A percentile compares a stretch with the other conserved stretches of the same genome.
Evolutionary conservation across 2,888 invertebrate species (phyloP).

Genomic region (Ochropleura plecta): DNA sequence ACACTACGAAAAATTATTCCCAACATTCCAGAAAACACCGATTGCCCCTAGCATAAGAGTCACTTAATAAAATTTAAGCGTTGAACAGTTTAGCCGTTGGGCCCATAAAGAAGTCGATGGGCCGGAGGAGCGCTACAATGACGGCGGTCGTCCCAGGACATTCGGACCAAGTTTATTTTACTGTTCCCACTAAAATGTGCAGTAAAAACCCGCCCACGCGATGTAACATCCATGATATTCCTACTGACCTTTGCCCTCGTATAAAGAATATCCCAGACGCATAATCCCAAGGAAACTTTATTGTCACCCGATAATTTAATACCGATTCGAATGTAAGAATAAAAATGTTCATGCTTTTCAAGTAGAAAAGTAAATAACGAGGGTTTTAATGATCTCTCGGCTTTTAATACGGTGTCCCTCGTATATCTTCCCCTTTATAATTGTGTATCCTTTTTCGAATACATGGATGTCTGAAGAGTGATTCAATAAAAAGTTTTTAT

Average conservation of each 20-base stretch:
- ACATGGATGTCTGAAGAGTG: conserved; percentile 50
- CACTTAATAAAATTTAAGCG: conserved; percentile 79
- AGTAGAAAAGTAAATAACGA: conserved; percentile 62
- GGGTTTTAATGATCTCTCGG: conserved; percentile 58
- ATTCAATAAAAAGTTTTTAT: conserved; percentile 64
- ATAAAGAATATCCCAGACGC: conserved; percentile 75
- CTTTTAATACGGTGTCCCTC: conserved; percentile 52
- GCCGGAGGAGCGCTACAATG: conserved; percentile 81
- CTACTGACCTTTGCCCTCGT: conserved; percentile 85
- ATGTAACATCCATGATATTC: conserved; percentile 84
- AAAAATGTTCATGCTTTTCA: conserved; percentile 59
- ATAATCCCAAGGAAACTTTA: conserved; percentile 71
- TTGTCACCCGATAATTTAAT: conserved; percentile 71
- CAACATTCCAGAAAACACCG: conserved; percentile 61
- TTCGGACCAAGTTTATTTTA: conserved; percentile 85
- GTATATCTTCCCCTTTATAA: conserved; percentile 54
- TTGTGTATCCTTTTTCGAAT: conserved; percentile 56
- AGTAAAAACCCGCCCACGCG: conserved; percentile 88
- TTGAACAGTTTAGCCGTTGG: conserved; percentile 80
- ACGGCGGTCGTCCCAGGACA: conserved; percentile 80
- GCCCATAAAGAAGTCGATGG: conserved; percentile 80
- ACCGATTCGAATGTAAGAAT: conserved; percentile 59
- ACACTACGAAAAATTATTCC: conserved; percentile 62
- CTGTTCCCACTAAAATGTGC: conserved; percentile 84
- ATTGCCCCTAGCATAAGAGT: conserved; percentile 66